These are phyloP conservation scores for Calliscelio sp. DNA, from an alignment of 2,888 invertebrate species.

Conservation along the genomic window DNA sequence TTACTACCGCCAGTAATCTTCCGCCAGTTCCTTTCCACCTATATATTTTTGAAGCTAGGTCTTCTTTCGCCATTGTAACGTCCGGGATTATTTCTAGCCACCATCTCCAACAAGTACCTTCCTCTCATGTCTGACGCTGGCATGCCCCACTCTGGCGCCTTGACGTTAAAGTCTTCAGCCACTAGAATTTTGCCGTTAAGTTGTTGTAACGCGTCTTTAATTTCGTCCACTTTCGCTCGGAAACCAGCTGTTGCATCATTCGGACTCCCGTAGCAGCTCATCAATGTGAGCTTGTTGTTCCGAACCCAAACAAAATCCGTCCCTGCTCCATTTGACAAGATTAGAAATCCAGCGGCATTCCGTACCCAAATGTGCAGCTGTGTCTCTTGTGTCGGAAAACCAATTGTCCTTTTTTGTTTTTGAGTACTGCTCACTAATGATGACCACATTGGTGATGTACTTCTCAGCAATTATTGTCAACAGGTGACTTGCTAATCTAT, in stretches of 20 bases:
- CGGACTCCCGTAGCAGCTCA: constrained; percentile 60
- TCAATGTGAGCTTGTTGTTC: constrained; percentile 17
- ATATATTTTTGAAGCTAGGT: too few species aligned
- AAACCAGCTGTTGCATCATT: constrained; percentile 35
- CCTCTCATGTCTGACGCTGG: constrained; percentile 65
- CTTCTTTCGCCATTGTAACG: constrained; percentile 54
- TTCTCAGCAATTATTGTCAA: too few species aligned
- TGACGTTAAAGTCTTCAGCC: constrained; percentile 50
- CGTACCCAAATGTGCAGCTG: constrained; percentile 62
- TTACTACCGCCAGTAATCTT: too few species aligned
- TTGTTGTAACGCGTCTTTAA: too few species aligned
- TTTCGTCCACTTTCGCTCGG: constrained; percentile 3
- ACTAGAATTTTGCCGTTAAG: too few species aligned
- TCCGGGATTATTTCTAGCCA: constrained; percentile 66
- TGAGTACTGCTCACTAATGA: constrained; percentile 73
- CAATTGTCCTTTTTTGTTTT: background rate
- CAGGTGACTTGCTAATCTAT: too few species aligned
- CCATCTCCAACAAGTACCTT: constrained; percentile 71
- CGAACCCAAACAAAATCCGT: constrained; percentile 22
- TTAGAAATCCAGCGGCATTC: background rate
- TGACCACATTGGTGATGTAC: too few species aligned
- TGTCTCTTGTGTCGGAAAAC: too few species aligned
- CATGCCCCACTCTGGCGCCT: constrained; percentile 74
- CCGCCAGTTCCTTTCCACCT: too few species aligned
- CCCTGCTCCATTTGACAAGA: background rate